Conservation (phyloP, 2,797 vertebrate species). For the Phaenicophaeus curvirostris region DNA sequence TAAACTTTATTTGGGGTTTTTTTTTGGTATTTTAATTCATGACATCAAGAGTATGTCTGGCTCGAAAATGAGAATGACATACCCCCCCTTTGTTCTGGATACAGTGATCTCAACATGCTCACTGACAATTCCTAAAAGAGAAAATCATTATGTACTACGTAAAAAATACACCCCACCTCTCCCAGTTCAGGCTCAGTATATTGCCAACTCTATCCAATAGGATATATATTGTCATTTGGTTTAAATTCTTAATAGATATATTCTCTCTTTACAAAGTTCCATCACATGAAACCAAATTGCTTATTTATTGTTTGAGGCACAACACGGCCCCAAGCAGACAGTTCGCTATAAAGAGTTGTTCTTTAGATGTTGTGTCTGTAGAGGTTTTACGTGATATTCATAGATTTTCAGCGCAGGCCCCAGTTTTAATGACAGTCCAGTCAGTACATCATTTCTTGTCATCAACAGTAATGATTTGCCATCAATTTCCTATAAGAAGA, state of each 20-base stretch:
- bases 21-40: constrained; percentile 31
- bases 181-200: constrained; percentile 55
- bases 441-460: constrained; percentile 98
- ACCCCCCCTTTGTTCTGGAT: constrained; percentile 45
- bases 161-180: constrained; percentile 51
- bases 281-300: constrained; percentile 78
- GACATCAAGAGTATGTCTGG: constrained; percentile 23
- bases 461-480: constrained; percentile 97
- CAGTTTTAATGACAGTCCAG: constrained; percentile 97
- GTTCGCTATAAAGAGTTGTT: constrained; percentile 86
- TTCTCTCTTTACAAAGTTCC: constrained; percentile 78
- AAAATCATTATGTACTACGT: constrained; percentile 50
- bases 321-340: constrained; percentile 61
- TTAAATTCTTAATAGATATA: constrained; percentile 76
- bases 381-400: constrained; percentile 96
- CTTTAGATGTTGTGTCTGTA: constrained; percentile 97
- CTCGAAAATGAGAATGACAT: constrained; percentile 56
- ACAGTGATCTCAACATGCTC: constrained; percentile 48
- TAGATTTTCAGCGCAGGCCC: constrained; percentile 99
- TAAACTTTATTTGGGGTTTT: background rate
- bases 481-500: constrained; percentile 92
- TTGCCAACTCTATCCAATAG: constrained; percentile 81
- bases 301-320: constrained; percentile 69
- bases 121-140: constrained; percentile 55
- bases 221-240: constrained; percentile 77